Percentiles rank a stretch among this genome's conserved stretches.
These are phyloP conservation scores for Parotocinclus haroldoi DNA, from an alignment of 2,797 vertebrate species.

Conservation along the genomic window DNA sequence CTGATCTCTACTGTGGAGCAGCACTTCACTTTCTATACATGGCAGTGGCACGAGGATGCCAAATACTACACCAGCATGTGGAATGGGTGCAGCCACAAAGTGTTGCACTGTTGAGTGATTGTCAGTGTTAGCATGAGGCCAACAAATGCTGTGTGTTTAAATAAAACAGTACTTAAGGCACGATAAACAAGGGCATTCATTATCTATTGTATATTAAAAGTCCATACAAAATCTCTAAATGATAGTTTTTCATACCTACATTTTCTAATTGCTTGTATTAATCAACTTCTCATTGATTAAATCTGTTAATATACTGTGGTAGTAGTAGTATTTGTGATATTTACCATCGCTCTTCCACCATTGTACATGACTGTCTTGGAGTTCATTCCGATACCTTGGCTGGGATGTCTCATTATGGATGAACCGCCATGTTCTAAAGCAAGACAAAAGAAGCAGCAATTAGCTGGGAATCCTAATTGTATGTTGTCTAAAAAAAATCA, in stretches of 20 bases:
- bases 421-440: conserved; percentile 57
- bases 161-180: no score
- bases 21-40: conserved; percentile 38
- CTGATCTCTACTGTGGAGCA: conserved; percentile 18
- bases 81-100: conserved; percentile 37
- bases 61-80: conserved; percentile 48
- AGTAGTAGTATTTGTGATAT: no score
- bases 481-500: not conserved
- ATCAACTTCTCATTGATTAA: no score
- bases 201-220: no score
- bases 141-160: conserved; percentile 18
- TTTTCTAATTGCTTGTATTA: no score
- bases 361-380: conserved; percentile 70
- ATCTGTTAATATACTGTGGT: no score
- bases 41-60: conserved; percentile 21
- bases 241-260: no score
- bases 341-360: conserved; percentile 64
- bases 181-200: no score
- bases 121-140: conserved; percentile 15
- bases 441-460: conserved; percentile 14
- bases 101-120: conserved; percentile 31
- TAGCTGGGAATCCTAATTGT: not conserved
- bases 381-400: conserved; percentile 62
- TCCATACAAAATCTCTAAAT: no score
- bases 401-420: conserved; percentile 50